These are phyloP conservation scores for Stegastes partitus DNA, from an alignment of 2,113 vertebrate genomes.

Conservation along the genomic window DNA sequence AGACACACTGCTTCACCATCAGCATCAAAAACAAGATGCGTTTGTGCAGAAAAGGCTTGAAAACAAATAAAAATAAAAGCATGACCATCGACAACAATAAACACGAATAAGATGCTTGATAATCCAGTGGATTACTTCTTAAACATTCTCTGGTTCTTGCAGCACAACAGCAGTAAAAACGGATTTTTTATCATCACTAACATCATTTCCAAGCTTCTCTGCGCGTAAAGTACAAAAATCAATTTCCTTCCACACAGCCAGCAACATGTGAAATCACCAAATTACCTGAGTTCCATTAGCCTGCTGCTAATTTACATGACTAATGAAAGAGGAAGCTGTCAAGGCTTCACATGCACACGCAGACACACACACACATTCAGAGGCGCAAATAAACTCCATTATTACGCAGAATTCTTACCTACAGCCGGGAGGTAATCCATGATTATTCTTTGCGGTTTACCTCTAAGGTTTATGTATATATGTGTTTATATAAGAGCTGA, in stretches of 20 bases:
- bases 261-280: conserved; percentile 42
- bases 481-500: neutral
- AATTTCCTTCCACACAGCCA: conserved; percentile 1
- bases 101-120: neutral
- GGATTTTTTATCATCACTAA: neutral
- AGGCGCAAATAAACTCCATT: conserved; percentile 15
- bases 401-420: conserved; percentile 74
- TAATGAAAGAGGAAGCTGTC: conserved; percentile 79
- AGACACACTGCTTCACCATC: neutral
- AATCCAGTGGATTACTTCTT: neutral
- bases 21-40: neutral
- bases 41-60: conserved; percentile 1
- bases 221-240: neutral
- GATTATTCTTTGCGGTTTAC: conserved; percentile 44
- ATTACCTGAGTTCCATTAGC: conserved; percentile 24
- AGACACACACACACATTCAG: conserved; percentile 30
- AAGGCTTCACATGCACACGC: conserved; percentile 52
- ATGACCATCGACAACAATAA: neutral
- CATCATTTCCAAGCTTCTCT: neutral
- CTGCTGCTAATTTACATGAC: conserved; percentile 72
- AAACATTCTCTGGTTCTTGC: neutral
- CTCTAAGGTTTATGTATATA: conserved; percentile 7
- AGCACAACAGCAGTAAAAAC: neutral
- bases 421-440: conserved; percentile 79
- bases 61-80: no score